Conservation (phyloP, 2,797 vertebrate species). For the Podargus strigoides region DNA sequence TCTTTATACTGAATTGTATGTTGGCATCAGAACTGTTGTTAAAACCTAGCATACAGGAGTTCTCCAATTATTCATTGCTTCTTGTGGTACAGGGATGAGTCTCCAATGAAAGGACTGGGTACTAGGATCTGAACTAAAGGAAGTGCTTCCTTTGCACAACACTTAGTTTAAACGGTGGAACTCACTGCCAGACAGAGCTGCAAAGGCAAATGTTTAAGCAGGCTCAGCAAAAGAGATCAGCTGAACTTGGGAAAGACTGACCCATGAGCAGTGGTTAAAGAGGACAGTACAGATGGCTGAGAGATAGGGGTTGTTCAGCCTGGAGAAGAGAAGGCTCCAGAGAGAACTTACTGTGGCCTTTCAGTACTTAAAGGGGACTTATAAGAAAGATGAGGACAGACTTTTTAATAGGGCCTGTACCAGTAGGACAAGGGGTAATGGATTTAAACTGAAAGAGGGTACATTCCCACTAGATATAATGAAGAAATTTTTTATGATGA, state of each 20-base stretch:
- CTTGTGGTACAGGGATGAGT: not conserved
- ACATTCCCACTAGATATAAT: not conserved
- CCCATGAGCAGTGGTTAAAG: not conserved
- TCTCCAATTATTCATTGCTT: not conserved
- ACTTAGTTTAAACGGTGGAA: not conserved
- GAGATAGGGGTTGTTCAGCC: too few relatives aligned
- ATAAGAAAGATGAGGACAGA: not conserved
- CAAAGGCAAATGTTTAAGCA: not conserved
- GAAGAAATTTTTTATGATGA: not conserved
- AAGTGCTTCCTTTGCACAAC: not conserved
- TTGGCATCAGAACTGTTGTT: not conserved
- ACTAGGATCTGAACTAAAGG: not conserved
- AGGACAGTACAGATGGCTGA: not conserved
- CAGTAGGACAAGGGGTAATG: not conserved
- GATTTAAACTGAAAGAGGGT: not conserved
- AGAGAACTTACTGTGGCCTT: not conserved
- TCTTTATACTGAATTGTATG: not conserved
- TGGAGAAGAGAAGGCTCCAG: not conserved
- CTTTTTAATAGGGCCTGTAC: not conserved
- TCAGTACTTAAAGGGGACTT: not conserved
- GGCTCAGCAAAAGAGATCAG: not conserved
- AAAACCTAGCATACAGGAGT: not conserved
- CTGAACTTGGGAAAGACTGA: not conserved
- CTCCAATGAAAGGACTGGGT: not conserved
- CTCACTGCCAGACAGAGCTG: not conserved